Evolutionary conservation across 2,888 invertebrate species (phyloP).

Genomic region (Drosophila subsilvestris): DNA sequence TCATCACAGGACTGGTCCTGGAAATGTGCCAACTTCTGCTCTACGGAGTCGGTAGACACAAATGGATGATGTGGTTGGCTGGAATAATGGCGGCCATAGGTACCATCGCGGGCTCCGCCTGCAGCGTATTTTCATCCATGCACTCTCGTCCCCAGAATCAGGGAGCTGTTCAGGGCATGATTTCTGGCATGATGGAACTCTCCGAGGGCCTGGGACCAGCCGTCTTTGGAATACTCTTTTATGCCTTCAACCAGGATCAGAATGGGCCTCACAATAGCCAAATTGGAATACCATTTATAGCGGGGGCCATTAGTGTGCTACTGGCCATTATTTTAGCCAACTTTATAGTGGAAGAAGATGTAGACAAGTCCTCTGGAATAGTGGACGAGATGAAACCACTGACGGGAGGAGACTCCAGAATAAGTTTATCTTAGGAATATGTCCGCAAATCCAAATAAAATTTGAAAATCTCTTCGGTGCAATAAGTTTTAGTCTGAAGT

Average conservation of each 20-base stretch:
- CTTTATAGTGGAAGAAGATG: constrained; percentile 3
- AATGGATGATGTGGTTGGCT: constrained; percentile 17
- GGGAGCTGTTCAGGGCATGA: constrained; percentile 15
- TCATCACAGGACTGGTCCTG: constrained; percentile 4
- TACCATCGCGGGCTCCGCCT: neutral
- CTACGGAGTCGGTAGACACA: constrained; percentile 2
- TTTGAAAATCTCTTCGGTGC: neutral
- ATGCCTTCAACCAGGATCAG: neutral
- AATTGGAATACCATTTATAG: constrained; percentile 7
- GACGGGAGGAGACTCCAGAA: neutral
- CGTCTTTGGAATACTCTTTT: constrained; percentile 16
- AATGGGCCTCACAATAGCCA: neutral
- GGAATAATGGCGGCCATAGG: constrained; percentile 3
- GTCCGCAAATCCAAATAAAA: neutral
- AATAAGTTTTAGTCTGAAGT: neutral
- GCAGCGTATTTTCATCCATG: constrained; percentile 3
- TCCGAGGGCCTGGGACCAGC: constrained; percentile 26
- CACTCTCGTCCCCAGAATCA: constrained; percentile 6
- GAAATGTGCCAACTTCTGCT: constrained; percentile 1
- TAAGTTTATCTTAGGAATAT: neutral
- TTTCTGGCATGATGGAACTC: constrained; percentile 11
- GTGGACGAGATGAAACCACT: neutral
- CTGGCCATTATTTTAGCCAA: constrained; percentile 11
- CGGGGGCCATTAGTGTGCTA: neutral
- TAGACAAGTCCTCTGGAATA: constrained; percentile 1